Percentiles rank a stretch among this genome's conserved stretches.
Conservation (phyloP, 2,113 vertebrate genomes). For the Ochotona curzoniae region DNA sequence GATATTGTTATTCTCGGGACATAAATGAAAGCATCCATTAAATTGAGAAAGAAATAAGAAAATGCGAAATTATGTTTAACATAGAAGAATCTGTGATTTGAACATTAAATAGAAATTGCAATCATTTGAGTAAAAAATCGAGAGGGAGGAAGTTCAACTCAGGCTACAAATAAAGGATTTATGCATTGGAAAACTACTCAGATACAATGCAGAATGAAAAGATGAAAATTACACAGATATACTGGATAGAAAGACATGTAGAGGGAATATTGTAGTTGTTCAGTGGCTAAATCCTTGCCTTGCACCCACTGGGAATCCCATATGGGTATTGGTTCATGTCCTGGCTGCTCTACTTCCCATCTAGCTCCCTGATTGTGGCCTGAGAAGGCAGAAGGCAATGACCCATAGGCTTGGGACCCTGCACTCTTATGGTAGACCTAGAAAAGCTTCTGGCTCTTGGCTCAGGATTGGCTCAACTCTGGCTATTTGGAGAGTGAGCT, state of each 20-base stretch:
- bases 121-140: not conserved
- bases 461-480: no score
- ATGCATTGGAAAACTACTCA: not conserved
- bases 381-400: no score
- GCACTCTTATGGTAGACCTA: no score
- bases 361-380: no score
- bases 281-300: no score
- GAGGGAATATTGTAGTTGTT: no score
- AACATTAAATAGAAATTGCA: not conserved
- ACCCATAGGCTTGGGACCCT: no score
- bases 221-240: not conserved
- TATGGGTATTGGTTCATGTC: no score
- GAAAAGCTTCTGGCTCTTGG: no score
- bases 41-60: not conserved
- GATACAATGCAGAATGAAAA: not conserved
- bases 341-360: no score
- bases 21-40: not conserved
- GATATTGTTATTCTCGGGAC: not conserved
- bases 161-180: not conserved
- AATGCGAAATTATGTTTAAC: not conserved
- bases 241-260: not conserved
- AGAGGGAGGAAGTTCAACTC: not conserved
- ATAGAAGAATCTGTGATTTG: not conserved
- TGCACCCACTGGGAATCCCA: no score
- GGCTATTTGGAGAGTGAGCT: no score